Percentiles rank a stretch among this genome's conserved stretches.
These are phyloP conservation scores for Geococcyx californianus DNA, from an alignment of 2,113 vertebrate genomes.

Conservation along the genomic window DNA sequence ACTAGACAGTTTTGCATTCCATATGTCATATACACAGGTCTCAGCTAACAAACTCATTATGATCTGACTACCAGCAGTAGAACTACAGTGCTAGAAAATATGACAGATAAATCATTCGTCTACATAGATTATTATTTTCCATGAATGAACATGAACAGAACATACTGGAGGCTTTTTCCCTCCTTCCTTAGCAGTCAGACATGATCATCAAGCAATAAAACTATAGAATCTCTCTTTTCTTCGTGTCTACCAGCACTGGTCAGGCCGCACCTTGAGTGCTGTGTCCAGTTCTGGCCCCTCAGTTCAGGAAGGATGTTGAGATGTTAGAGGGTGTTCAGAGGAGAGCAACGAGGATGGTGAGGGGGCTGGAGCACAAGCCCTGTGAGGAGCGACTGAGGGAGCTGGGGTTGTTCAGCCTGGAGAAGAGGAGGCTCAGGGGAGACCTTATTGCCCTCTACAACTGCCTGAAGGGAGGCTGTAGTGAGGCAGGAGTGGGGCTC, in stretches of 20 bases:
- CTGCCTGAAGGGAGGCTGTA: too few species aligned
- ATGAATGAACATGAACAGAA: not conserved
- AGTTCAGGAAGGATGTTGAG: too few species aligned
- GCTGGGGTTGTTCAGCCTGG: too few species aligned
- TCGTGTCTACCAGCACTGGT: not conserved
- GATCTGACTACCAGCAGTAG: constrained; percentile 31
- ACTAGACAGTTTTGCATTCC: constrained; percentile 60
- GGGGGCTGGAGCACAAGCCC: too few species aligned
- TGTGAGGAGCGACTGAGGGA: too few species aligned
- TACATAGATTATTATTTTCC: not conserved
- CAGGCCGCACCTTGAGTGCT: too few species aligned
- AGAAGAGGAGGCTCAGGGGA: too few species aligned
- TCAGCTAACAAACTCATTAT: constrained; percentile 49
- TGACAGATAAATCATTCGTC: not conserved
- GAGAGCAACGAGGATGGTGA: too few species aligned
- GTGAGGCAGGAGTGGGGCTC: too few species aligned
- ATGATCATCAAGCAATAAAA: not conserved
- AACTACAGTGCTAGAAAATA: constrained; percentile 52
- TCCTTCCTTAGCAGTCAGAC: not conserved
- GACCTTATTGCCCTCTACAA: too few species aligned
- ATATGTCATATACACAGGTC: constrained; percentile 28
- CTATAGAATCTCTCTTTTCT: not conserved
- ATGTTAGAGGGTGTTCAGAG: too few species aligned
- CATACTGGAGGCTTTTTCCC: not conserved
- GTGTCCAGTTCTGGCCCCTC: too few species aligned